Base-by-base conservation (phyloP, 2,797 vertebrate genomes). In the Arctocebus calabarensis region DNA sequence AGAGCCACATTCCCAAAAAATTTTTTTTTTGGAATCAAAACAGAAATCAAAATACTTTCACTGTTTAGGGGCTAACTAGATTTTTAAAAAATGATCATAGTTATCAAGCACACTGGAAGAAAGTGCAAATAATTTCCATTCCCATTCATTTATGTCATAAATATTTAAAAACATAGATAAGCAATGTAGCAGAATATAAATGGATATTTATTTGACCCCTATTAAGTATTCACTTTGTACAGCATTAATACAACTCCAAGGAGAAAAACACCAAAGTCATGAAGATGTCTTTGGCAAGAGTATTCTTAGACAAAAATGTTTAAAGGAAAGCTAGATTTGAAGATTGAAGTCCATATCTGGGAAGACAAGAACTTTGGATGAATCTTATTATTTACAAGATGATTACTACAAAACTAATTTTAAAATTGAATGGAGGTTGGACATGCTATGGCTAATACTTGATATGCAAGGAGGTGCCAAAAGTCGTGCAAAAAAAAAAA, bases 151-250 rank as follows among this genome's bases (percentile, higher is more conserved):
- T 81, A 52, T 73, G 81, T 92, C 68, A 48, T 10, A 78, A 52
- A 79, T 52, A 95, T 83, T 37, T 68, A 90, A 84, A 68, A 84
- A 19, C 14, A 61, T 55, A 91, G 20, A 40, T 89, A 57, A 37
- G 8, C 5, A 11, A n/a, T 90, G 25, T 52, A 55, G 66, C 14
- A 62, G 62, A 94, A 91, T 32, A 66, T 16, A 84, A 91, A 81
- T 45, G 23, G 17, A 59, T 73, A 82, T 89, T 87, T 96, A 64
- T 88, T 93, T 88, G 48, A 48, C 22, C 87, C 43, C 27, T 85
- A 55, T 40, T 96, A 52, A 71, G 13, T 84, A 84, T 68, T 87
- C 55, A 73, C 3, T 77, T 71, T 37, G 4, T 40, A 61, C 19
- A 77, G 25, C 11, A 84, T 11, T 68, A 96, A 84, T 34, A 73